These are phyloP conservation scores for Pseudochirops corinnae DNA, from an alignment of 2,797 vertebrate genomes.

Conservation along the genomic window DNA sequence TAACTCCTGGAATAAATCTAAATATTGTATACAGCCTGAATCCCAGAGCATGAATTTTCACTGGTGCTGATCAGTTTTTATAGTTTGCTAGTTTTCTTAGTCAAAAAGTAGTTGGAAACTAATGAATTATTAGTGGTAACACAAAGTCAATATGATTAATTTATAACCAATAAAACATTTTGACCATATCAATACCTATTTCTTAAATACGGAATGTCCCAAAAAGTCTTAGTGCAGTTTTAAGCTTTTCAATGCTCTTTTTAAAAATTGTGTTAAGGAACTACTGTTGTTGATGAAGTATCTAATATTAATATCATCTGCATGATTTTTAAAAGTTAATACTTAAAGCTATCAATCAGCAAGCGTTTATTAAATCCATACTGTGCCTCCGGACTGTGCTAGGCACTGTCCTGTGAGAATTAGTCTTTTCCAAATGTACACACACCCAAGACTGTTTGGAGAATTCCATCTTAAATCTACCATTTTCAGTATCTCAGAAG, in stretches of 20 bases:
- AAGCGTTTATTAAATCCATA: neutral
- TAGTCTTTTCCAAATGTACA: neutral
- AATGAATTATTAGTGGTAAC: slow-evolving; percentile 46
- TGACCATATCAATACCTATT: slow-evolving; percentile 24
- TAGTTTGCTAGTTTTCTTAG: slow-evolving; percentile 37
- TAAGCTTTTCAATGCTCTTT: neutral
- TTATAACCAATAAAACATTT: slow-evolving; percentile 46
- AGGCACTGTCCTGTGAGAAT: neutral
- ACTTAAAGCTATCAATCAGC: slow-evolving; percentile 8
- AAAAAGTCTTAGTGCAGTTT: neutral
- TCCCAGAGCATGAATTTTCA: slow-evolving; percentile 55
- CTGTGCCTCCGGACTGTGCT: neutral
- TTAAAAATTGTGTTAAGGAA: neutral
- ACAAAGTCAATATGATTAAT: slow-evolving; percentile 44
- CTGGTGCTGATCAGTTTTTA: slow-evolving; percentile 46
- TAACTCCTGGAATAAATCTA: slow-evolving; percentile 37
- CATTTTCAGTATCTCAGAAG: slow-evolving; percentile 55
- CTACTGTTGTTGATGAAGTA: neutral
- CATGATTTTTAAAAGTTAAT: slow-evolving; percentile 22
- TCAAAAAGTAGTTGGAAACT: slow-evolving; percentile 44
- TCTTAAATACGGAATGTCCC: slow-evolving; percentile 8
- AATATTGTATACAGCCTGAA: slow-evolving; percentile 16
- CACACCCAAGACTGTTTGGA: slow-evolving; percentile 40
- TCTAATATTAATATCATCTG: slow-evolving; percentile 35
- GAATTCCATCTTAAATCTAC: slow-evolving; percentile 22